A percentile compares a stretch with the other conserved stretches of the same genome.
Evolutionary conservation across 2,797 vertebrate species (phyloP).

Genomic region (Morelia viridis): DNA sequence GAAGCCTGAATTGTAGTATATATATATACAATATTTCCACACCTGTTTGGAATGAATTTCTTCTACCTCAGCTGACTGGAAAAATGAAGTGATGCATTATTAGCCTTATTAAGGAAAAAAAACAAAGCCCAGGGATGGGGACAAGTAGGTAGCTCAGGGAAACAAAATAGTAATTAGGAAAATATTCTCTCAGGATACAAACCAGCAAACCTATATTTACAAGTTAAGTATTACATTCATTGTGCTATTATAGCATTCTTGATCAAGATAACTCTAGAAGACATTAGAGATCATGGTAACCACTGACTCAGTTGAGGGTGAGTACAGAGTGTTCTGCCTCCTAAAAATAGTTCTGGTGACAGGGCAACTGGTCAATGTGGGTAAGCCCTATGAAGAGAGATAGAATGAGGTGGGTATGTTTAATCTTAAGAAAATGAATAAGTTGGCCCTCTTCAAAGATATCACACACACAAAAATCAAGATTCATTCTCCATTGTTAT

Average conservation of each 20-base stretch:
- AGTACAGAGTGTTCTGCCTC: not conserved
- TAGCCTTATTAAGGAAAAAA: not conserved
- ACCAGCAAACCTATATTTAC: not conserved
- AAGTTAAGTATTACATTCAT: not conserved
- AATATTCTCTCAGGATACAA: not conserved
- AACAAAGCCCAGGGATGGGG: not conserved
- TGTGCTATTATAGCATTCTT: not conserved
- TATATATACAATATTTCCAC: not conserved
- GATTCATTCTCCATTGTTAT: not conserved
- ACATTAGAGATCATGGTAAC: not conserved
- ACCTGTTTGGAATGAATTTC: not conserved
- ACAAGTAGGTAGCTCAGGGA: not conserved
- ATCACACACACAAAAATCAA: not conserved
- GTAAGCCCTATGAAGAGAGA: not conserved
- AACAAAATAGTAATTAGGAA: not conserved
- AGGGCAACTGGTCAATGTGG: not conserved
- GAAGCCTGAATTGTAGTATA: too few species aligned
- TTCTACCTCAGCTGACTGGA: not conserved
- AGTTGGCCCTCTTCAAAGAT: not conserved
- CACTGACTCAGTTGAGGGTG: not conserved
- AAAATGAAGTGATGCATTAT: not conserved
- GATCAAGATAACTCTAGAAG: not conserved
- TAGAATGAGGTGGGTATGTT: not conserved
- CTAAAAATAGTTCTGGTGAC: not conserved
- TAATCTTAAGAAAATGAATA: not conserved